Evolutionary conservation across 1,140 invertebrate species (phyloP), one percentile per base, ranked within the genome.

Genomic region (Tetranychus cinnabarinus): DNA sequence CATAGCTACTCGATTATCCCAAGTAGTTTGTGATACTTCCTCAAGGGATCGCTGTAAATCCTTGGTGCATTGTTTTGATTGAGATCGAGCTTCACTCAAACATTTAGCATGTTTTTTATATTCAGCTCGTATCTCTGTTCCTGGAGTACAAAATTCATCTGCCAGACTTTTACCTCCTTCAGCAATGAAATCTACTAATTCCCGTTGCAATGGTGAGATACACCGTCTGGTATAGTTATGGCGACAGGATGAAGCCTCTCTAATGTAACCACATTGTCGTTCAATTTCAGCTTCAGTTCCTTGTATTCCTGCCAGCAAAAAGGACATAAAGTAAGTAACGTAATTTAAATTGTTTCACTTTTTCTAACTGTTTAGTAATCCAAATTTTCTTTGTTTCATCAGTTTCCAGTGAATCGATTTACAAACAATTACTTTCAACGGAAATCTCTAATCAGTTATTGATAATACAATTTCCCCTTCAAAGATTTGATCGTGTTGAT

Each of bases 11-110:
- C 68, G 62, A 34, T 68, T 66, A 15, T 68, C 64, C 48, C 62
- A 68, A 37, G 67, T 63, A 5, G 66, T 61, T n/a, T 60, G 62
- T 15, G 63, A 33, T 12, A 68, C 36, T 34, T 60, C 59, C 60
- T 68, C 68, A 12, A 68, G 52, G 4, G 65, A 65, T 36, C 60
- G 62, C 61, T 68, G 67, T 23, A 68, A 60, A 48, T 68, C 67
- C 35, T 65, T 67, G 15, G 67, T 56, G 42, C 68, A 68, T 52
- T 52, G 50, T 33, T 52, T 52, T 1, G 50, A 52, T 23, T 13
- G 7, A 31, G 50, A 13, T 52, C 50, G 50, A 31, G 50, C 50
- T 6, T 52, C 50, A 52, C 50, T 52, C 5, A 52, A 7, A 23
- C 50, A 52, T n/a, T 52, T 52, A n/a, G 50, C 50, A 6, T 52